These are phyloP conservation scores for Ramphastos sulfuratus DNA, from an alignment of 2,113 vertebrate genomes.

Conservation along the genomic window DNA sequence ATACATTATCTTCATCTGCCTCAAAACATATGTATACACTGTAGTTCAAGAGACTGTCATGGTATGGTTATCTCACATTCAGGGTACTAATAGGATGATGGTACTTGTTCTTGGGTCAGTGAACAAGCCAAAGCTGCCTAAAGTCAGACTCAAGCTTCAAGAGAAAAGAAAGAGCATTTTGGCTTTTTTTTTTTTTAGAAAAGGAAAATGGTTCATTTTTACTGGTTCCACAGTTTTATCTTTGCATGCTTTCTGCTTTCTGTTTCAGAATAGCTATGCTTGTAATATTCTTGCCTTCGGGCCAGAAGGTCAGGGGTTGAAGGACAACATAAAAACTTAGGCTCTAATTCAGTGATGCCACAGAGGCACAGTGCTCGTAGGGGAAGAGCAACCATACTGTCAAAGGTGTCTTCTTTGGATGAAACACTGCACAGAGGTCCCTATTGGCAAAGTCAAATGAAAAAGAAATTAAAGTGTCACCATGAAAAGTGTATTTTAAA, in stretches of 20 bases:
- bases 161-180: not conserved
- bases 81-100: constrained; percentile 60
- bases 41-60: constrained; percentile 21
- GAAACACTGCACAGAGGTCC: constrained; percentile 36
- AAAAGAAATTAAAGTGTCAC: constrained; percentile 18
- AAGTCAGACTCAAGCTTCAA: constrained; percentile 11
- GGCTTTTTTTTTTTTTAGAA: not conserved
- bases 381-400: constrained; percentile 27
- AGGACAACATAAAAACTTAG: constrained; percentile 48
- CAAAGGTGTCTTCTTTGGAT: constrained; percentile 54
- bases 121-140: constrained; percentile 59
- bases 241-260: not conserved
- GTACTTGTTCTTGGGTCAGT: constrained; percentile 42
- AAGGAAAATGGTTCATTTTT: not conserved
- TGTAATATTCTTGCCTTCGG: constrained; percentile 17
- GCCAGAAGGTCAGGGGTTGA: constrained; percentile 44
- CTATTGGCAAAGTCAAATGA: constrained; percentile 64
- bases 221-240: not conserved
- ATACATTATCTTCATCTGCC: not conserved
- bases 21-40: not conserved
- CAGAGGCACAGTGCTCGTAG: not conserved
- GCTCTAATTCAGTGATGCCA: constrained; percentile 37
- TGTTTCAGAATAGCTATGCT: not conserved
- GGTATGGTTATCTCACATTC: constrained; percentile 15
- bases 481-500: not conserved